A percentile compares a stretch with the other conserved stretches of the same genome.
Evolutionary conservation across 2,888 invertebrate species (phyloP).

Genomic region (Sarcophaga rosellei): DNA sequence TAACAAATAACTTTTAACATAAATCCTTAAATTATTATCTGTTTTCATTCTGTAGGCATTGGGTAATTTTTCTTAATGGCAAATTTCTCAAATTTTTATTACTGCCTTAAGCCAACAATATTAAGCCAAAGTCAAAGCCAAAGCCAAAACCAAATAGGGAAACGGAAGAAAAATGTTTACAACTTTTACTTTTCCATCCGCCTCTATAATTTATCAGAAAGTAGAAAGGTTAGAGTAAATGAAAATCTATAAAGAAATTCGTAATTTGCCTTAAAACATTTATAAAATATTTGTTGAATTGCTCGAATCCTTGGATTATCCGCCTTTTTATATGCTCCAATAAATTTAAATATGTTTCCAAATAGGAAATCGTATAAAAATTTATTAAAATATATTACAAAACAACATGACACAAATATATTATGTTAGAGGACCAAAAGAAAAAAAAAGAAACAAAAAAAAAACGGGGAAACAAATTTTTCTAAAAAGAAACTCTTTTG

Average conservation of each 20-base stretch:
- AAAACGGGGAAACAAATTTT: background rate
- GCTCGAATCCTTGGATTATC: background rate
- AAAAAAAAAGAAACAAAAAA: background rate
- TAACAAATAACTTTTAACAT: background rate
- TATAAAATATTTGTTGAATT: background rate
- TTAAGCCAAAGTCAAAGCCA: background rate
- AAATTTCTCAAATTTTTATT: constrained; percentile 31
- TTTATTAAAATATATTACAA: constrained; percentile 22
- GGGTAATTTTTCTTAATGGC: constrained; percentile 15
- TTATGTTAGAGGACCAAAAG: background rate
- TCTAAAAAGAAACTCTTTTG: background rate
- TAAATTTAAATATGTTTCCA: constrained; percentile 50
- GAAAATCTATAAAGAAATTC: background rate
- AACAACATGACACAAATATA: constrained; percentile 12
- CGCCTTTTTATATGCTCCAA: constrained; percentile 23
- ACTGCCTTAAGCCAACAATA: constrained; percentile 25
- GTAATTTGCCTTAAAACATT: background rate
- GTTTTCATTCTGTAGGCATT: background rate
- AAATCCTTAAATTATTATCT: constrained; percentile 28
- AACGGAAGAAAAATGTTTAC: background rate
- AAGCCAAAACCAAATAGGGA: background rate
- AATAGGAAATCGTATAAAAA: constrained; percentile 4
- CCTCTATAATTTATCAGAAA: background rate
- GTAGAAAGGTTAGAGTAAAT: too few species aligned
- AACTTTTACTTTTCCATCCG: too few species aligned